phyloP scores from a whole-genome alignment of 2,113 vertebrate genomes.

The Castor canadensis region DNA sequence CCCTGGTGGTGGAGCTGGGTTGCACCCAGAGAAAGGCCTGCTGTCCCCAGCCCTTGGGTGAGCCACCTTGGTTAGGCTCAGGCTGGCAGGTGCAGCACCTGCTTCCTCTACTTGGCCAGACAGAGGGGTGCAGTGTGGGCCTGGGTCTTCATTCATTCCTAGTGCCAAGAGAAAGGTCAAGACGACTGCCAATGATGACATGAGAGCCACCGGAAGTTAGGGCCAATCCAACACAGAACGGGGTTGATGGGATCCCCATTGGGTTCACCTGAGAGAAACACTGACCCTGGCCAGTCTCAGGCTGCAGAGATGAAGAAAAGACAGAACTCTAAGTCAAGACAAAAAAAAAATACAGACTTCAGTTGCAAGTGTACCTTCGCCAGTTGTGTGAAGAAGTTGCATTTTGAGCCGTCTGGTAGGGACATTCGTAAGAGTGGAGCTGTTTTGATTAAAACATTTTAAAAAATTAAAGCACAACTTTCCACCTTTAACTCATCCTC shows the following conservation, averaged over 20 bases:
- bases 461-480: background rate
- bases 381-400: background rate
- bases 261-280: background rate
- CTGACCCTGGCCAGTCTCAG: background rate
- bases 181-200: background rate
- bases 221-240: background rate
- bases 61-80: background rate
- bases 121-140: rapidly evolving
- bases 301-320: background rate
- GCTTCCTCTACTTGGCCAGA: background rate
- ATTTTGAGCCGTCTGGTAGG: background rate
- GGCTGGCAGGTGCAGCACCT: rapidly evolving
- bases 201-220: background rate
- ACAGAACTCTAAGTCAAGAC: background rate
- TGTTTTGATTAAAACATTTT: slow-evolving; percentile 14
- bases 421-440: background rate
- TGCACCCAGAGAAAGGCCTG: background rate
- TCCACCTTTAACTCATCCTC: background rate
- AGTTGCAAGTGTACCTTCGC: background rate
- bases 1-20: background rate
- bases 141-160: background rate
- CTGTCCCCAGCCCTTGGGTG: too few species aligned
- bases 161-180: background rate
- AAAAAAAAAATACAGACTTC: background rate
- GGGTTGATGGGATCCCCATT: background rate